phyloP scores from a whole-genome alignment of 1,140 invertebrate genomes.

The Caenorhabditis brenneri region DNA sequence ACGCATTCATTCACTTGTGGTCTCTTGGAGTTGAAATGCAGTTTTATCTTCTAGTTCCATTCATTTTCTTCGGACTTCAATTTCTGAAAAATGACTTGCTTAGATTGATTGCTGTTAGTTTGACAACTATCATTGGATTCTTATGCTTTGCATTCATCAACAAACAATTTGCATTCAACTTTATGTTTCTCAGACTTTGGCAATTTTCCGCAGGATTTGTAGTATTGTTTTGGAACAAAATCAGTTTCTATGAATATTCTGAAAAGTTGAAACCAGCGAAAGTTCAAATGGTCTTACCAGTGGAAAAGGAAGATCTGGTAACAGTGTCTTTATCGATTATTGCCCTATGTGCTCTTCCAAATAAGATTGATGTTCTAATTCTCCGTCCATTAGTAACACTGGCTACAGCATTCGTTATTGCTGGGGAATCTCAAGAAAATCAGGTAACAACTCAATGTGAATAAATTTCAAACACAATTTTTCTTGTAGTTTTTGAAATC shows the following conservation, averaged over 20 bases:
- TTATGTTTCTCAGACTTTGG: not conserved
- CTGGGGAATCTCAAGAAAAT: not conserved
- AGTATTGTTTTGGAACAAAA: not conserved
- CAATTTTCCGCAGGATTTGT: slow-evolving; percentile 27
- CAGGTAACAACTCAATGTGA: not conserved
- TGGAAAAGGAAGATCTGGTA: not conserved
- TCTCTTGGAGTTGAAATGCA: not conserved
- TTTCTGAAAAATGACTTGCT: not conserved
- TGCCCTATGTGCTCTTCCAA: not conserved
- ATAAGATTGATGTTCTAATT: not conserved
- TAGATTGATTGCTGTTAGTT: not conserved
- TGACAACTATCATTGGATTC: not conserved
- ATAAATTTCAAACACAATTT: slow-evolving; percentile 4
- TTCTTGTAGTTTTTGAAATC: not conserved
- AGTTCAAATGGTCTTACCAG: not conserved
- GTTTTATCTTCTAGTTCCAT: not conserved
- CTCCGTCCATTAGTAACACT: not conserved
- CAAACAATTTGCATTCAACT: slow-evolving; percentile 18
- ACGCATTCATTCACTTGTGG: slow-evolving; percentile 2
- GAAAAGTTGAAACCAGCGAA: not conserved
- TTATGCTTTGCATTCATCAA: not conserved
- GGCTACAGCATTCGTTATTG: not conserved
- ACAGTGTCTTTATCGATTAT: not conserved
- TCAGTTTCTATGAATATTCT: not conserved
- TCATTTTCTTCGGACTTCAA: not conserved